A percentile compares a stretch with the other conserved stretches of the same genome.
Conservation (phyloP, 2,888 invertebrate species). For the Anthrax anthrax region DNA sequence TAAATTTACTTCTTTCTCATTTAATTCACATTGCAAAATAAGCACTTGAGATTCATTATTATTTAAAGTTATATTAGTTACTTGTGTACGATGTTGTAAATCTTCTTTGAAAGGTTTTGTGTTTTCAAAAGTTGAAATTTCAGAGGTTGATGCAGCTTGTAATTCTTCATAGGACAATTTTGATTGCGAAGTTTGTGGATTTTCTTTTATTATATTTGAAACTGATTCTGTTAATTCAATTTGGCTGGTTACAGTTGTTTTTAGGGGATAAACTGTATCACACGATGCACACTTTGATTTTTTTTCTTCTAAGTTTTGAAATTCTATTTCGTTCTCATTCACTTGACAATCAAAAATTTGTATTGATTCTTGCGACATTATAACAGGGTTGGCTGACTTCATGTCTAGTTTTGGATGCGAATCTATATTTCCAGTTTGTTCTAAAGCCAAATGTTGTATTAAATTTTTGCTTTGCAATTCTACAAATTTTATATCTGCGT, state of each 20-base stretch:
- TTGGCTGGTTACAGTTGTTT: slow-evolving; percentile 40
- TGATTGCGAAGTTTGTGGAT: slow-evolving; percentile 34
- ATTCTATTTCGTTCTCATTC: slow-evolving; percentile 20
- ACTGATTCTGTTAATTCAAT: slow-evolving; percentile 45
- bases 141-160: slow-evolving; percentile 20
- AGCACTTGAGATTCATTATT: slow-evolving; percentile 24
- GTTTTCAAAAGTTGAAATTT: slow-evolving; percentile 23
- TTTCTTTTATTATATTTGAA: slow-evolving; percentile 7
- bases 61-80: slow-evolving; percentile 27
- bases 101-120: slow-evolving; percentile 22
- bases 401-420: slow-evolving; percentile 9
- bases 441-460: neutral
- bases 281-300: slow-evolving; percentile 14
- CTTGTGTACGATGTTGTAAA: slow-evolving; percentile 29
- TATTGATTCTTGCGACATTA: slow-evolving; percentile 18
- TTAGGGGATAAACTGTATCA: slow-evolving; percentile 33
- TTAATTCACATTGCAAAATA: slow-evolving; percentile 33
- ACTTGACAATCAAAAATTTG: slow-evolving; percentile 16
- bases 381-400: slow-evolving; percentile 12
- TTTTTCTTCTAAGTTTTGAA: neutral
- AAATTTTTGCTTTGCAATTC: no score
- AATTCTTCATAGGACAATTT: slow-evolving; percentile 33
- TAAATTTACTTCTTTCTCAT: slow-evolving; percentile 36
- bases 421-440: slow-evolving; percentile 1
- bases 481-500: no score